Evolutionary conservation across 1,140 invertebrate species (phyloP).

Genomic region (Conus ventricosus): DNA sequence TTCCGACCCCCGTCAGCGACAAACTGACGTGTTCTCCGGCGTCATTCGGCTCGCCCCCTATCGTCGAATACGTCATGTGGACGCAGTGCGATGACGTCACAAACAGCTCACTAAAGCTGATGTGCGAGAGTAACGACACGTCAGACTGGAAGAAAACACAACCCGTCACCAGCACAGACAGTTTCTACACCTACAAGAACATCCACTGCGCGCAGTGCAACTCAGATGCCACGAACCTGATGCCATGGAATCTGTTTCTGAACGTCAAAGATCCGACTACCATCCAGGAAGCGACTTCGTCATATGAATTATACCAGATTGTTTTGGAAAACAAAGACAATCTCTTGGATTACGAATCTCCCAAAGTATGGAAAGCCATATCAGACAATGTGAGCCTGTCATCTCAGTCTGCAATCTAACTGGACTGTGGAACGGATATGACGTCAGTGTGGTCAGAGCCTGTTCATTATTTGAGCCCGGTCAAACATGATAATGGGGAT

Average conservation of each 20-base stretch:
- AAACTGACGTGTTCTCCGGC: neutral
- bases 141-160: conserved; percentile 18
- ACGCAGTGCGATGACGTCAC: neutral
- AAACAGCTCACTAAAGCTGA: neutral
- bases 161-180: neutral
- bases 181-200: conserved; percentile 20
- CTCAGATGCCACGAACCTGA: neutral
- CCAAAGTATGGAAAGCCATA: neutral
- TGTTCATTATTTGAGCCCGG: neutral
- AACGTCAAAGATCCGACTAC: neutral
- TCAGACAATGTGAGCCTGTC: neutral
- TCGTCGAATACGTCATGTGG: neutral
- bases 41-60: neutral
- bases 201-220: conserved; percentile 7
- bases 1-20: too few relatives aligned
- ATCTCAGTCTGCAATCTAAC: neutral
- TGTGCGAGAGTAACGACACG: neutral
- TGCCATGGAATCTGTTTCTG: neutral
- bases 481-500: neutral
- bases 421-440: neutral
- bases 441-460: neutral
- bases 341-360: neutral
- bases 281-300: neutral
- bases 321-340: neutral
- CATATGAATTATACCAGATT: neutral